Percentiles rank a stretch among this genome's conserved stretches.
Evolutionary conservation across 2,113 vertebrate genomes (phyloP).

Genomic region (Suricata suricatta): DNA sequence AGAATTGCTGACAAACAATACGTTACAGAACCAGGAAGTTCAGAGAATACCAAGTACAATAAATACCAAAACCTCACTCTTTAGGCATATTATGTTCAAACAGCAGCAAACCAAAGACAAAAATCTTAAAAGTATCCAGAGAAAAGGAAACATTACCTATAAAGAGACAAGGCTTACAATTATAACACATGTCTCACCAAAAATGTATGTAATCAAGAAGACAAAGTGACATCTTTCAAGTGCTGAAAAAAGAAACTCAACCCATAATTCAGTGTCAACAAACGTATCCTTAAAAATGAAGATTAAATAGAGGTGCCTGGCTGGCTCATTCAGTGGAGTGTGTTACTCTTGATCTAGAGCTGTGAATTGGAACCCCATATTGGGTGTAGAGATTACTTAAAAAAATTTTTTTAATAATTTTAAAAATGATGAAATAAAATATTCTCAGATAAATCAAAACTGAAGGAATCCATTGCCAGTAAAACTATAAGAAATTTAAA

Average conservation of each 20-base stretch:
- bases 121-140: not conserved
- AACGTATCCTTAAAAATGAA: constrained; percentile 26
- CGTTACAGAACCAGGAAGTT: not conserved
- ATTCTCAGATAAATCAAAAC: not conserved
- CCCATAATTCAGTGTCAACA: not conserved
- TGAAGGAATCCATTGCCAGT: not conserved
- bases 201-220: not conserved
- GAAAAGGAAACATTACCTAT: not conserved
- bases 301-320: not conserved
- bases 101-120: not conserved
- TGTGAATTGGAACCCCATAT: not conserved
- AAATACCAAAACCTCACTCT: not conserved
- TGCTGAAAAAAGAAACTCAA: not conserved
- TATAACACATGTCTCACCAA: not conserved
- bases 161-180: not conserved
- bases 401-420: not conserved
- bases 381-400: not conserved
- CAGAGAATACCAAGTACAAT: not conserved
- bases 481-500: not conserved
- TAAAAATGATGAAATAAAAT: not conserved
- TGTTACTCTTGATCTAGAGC: not conserved
- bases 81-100: not conserved
- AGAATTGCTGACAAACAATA: not conserved
- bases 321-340: not conserved
- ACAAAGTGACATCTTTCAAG: not conserved